Conservation (phyloP, 2,888 invertebrate species). For the Dendrolimus pini region DNA sequence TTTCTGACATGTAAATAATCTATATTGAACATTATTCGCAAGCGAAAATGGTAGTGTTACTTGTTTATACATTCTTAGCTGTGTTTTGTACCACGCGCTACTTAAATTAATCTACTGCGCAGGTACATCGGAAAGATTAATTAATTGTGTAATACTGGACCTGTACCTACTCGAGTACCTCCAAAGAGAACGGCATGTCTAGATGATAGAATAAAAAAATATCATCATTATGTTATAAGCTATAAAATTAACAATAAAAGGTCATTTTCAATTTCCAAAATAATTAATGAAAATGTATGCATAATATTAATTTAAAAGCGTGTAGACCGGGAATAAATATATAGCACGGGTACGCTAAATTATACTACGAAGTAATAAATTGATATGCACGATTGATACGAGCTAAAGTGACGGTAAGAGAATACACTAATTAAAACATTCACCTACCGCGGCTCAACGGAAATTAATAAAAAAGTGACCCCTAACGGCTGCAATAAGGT, state of each 20-base stretch:
- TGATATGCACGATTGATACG: slow-evolving; percentile 46
- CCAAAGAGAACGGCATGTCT: too few relatives aligned
- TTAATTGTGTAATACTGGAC: too few relatives aligned
- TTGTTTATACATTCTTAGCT: too few relatives aligned
- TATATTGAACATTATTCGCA: too few relatives aligned
- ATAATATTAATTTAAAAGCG: background rate
- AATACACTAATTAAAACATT: slow-evolving; percentile 64
- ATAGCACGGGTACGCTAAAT: slow-evolving; percentile 33
- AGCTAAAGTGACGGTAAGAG: slow-evolving; percentile 19
- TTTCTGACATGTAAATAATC: too few relatives aligned
- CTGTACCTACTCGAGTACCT: too few relatives aligned
- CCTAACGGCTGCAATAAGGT: slow-evolving; percentile 69
- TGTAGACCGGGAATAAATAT: background rate
- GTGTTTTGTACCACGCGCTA: too few relatives aligned
- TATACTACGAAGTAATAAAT: slow-evolving; percentile 57
- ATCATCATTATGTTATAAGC: too few relatives aligned
- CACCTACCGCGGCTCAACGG: slow-evolving; percentile 53
- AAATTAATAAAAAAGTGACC: slow-evolving; percentile 59
- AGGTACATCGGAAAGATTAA: too few relatives aligned
- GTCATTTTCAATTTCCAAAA: background rate
- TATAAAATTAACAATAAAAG: background rate
- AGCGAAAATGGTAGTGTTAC: too few relatives aligned
- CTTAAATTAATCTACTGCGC: too few relatives aligned
- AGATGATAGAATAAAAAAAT: too few relatives aligned
- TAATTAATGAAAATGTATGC: background rate